Conservation (phyloP, 1,140 invertebrate genomes). For the Pachypeltis micranthus region DNA sequence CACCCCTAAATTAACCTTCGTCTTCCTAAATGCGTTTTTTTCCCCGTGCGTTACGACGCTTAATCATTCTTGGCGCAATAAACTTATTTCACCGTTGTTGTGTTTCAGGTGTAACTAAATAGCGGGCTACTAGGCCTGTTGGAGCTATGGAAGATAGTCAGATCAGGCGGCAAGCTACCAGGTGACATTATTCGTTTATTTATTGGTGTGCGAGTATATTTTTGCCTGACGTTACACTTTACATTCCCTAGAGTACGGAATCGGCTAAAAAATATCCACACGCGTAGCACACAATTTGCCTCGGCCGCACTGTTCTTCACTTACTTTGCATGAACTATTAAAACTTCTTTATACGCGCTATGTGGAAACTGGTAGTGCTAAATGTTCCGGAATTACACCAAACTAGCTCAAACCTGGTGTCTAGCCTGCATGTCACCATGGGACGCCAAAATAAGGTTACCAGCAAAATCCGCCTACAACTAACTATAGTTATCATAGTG, state of each 20-base stretch:
- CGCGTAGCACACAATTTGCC: background rate
- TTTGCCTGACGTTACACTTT: background rate
- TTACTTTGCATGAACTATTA: background rate
- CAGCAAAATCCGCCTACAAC: too few relatives aligned
- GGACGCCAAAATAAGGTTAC: too few relatives aligned
- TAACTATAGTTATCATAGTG: too few relatives aligned
- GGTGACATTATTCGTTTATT: background rate
- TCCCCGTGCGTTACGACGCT: too few relatives aligned
- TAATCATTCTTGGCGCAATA: too few relatives aligned
- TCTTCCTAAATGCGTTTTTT: too few relatives aligned
- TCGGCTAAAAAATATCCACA: background rate
- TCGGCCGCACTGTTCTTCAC: background rate
- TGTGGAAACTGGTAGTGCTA: too few relatives aligned
- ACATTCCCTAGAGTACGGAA: background rate
- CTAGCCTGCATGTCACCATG: too few relatives aligned
- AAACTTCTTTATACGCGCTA: background rate
- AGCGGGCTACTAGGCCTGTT: background rate
- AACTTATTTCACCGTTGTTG: background rate
- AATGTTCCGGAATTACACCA: too few relatives aligned
- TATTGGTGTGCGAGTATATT: too few relatives aligned
- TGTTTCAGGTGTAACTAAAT: background rate
- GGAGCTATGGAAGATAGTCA: slow-evolving; percentile 1
- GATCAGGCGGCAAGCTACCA: slow-evolving; percentile 12
- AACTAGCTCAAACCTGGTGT: too few relatives aligned
- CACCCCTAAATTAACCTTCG: too few relatives aligned